Evolutionary conservation across 2,888 invertebrate species (phyloP).

Genomic region (Gymnocheta viridis): DNA sequence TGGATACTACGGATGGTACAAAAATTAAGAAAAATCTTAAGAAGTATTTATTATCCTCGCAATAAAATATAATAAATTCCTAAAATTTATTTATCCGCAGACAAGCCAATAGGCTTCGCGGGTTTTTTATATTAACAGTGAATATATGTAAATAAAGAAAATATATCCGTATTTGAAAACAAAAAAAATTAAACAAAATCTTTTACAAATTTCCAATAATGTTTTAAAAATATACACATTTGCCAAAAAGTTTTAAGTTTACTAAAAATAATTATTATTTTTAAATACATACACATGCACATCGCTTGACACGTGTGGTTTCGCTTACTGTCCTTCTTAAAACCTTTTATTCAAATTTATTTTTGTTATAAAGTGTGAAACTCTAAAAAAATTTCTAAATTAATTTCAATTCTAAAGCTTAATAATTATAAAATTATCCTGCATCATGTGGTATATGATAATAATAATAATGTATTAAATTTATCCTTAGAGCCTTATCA

Average conservation of each 20-base stretch:
- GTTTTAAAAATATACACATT: too few relatives aligned
- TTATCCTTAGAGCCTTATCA: slow-evolving; percentile 74
- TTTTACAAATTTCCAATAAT: too few relatives aligned
- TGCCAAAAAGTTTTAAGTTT: not conserved
- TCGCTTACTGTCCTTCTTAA: not conserved
- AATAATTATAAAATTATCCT: slow-evolving; percentile 45
- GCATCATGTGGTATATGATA: slow-evolving; percentile 26
- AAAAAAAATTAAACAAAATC: too few relatives aligned
- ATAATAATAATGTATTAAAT: slow-evolving; percentile 60
- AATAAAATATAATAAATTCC: too few relatives aligned
- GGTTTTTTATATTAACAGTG: too few relatives aligned
- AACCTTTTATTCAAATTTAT: not conserved
- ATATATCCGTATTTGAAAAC: too few relatives aligned
- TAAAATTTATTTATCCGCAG: too few relatives aligned
- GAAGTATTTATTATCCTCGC: too few relatives aligned
- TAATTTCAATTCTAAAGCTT: slow-evolving; percentile 70
- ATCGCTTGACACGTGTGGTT: slow-evolving; percentile 30
- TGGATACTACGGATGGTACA: too few relatives aligned
- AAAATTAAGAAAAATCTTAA: too few relatives aligned
- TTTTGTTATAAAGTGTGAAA: slow-evolving; percentile 67
- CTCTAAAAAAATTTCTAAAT: slow-evolving; percentile 71
- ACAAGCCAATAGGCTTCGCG: too few relatives aligned
- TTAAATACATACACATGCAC: not conserved
- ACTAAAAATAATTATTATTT: not conserved
- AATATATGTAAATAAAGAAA: too few relatives aligned